A percentile compares a stretch with the other conserved stretches of the same genome.
Conservation (phyloP, 2,113 vertebrate genomes). For the Australoheros scitulus region DNA sequence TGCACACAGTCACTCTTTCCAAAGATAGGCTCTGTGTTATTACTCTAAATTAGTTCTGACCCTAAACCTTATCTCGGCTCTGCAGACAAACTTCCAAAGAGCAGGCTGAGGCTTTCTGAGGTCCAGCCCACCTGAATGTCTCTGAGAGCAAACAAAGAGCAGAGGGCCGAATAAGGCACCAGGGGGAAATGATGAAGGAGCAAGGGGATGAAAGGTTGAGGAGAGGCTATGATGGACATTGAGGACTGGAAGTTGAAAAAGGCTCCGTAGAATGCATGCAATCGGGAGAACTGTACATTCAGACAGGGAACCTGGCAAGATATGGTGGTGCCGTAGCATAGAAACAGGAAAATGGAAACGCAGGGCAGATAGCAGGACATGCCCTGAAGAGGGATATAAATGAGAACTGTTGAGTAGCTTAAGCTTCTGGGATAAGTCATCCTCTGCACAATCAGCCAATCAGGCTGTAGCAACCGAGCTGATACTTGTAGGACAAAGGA, state of each 20-base stretch:
- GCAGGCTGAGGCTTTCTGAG: slow-evolving; percentile 38
- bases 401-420: background rate
- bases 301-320: background rate
- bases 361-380: background rate
- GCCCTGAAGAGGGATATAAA: background rate
- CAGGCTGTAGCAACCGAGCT: background rate
- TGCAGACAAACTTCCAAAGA: slow-evolving; percentile 30
- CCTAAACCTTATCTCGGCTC: slow-evolving; percentile 17
- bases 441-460: background rate
- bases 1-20: background rate
- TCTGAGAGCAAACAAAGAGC: slow-evolving; percentile 45
- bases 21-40: background rate
- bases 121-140: slow-evolving; percentile 74
- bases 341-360: background rate
- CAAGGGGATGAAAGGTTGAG: slow-evolving; percentile 1
- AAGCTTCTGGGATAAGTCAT: background rate
- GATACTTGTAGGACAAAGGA: background rate
- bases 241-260: background rate
- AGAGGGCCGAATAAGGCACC: background rate
- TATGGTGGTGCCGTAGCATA: background rate
- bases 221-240: background rate
- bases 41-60: slow-evolving; percentile 38
- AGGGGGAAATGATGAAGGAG: background rate
- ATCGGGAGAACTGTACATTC: background rate
- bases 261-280: background rate